Conservation (phyloP, 2,113 vertebrate genomes). For the Cyprinodon variegatus region DNA sequence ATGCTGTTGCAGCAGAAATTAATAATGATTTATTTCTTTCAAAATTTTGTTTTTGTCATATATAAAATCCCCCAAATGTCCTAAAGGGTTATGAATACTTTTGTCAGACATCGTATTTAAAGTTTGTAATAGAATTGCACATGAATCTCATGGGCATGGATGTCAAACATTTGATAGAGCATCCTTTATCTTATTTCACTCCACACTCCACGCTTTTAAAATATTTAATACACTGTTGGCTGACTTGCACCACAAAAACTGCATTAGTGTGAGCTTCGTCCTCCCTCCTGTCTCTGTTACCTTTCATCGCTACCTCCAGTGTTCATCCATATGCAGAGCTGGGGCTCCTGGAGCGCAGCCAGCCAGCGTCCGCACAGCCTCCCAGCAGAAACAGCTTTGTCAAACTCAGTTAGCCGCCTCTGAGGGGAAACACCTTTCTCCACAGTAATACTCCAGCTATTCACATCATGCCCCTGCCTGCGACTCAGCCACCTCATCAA, state of each 20-base stretch:
- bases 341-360: slow-evolving; percentile 58
- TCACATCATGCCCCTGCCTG: slow-evolving; percentile 68
- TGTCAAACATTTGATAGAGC: slow-evolving; percentile 11
- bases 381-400: slow-evolving; percentile 74
- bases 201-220: slow-evolving; percentile 8
- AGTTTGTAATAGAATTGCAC: slow-evolving; percentile 8
- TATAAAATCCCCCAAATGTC: not conserved
- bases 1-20: not conserved
- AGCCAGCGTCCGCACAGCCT: slow-evolving; percentile 60
- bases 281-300: slow-evolving; percentile 29
- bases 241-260: slow-evolving; percentile 19
- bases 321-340: slow-evolving; percentile 52
- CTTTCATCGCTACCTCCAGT: slow-evolving; percentile 54
- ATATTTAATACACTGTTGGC: slow-evolving; percentile 17
- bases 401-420: slow-evolving; percentile 77
- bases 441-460: slow-evolving; percentile 70
- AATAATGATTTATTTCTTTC: not conserved
- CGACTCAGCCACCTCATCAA: slow-evolving; percentile 69
- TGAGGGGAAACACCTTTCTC: slow-evolving; percentile 65
- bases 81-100: not conserved
- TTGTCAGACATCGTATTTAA: not conserved
- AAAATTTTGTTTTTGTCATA: not conserved
- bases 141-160: not conserved
- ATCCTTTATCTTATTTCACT: slow-evolving; percentile 9
- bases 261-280: slow-evolving; percentile 26